These are phyloP conservation scores for Florisuga fusca DNA, from an alignment of 2,797 vertebrate genomes.

Conservation along the genomic window DNA sequence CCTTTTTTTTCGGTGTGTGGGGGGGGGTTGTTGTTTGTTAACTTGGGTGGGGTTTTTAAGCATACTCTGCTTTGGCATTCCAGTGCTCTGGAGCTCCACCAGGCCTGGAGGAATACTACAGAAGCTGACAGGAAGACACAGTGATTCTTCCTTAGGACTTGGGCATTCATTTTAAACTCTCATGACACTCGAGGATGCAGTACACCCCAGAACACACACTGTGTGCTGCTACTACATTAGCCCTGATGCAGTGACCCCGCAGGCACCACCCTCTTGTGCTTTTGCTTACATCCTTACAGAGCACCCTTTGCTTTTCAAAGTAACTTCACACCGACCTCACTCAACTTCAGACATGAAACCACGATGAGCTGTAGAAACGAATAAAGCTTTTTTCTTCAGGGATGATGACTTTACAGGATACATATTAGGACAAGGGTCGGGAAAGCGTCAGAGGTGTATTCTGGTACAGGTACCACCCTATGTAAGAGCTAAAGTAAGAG, in stretches of 20 bases:
- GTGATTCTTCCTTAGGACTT: too few relatives aligned
- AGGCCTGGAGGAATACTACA: background rate
- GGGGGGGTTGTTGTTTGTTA: rapidly evolving
- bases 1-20: too few relatives aligned
- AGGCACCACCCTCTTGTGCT: background rate
- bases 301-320: too few relatives aligned
- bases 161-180: background rate
- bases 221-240: background rate
- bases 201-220: background rate
- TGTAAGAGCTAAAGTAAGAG: rapidly evolving
- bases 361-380: rapidly evolving
- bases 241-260: too few relatives aligned
- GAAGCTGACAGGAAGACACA: background rate
- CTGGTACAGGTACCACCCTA: background rate
- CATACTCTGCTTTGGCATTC: background rate
- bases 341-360: background rate
- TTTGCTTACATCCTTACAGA: background rate
- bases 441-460: background rate
- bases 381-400: background rate
- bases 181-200: rapidly evolving
- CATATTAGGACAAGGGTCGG: rapidly evolving
- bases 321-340: background rate
- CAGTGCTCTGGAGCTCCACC: background rate
- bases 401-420: rapidly evolving
- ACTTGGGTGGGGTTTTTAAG: background rate